A percentile compares a stretch with the other conserved stretches of the same genome.
phyloP scores from a whole-genome alignment of 1,140 invertebrate genomes.

The Drosophila baimaii region DNA sequence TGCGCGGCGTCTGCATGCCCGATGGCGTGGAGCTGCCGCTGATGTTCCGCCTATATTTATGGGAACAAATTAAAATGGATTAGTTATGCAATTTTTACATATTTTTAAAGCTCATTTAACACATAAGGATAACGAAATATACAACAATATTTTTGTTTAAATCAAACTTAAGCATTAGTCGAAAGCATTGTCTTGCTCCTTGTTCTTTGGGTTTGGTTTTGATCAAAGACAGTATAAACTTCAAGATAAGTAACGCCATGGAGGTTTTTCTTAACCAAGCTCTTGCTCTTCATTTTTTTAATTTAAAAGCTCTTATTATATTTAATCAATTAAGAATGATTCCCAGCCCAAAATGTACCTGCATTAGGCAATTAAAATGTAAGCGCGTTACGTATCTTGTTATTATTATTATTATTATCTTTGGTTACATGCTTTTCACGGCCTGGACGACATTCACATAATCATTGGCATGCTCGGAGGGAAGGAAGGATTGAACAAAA shows the following conservation, averaged over 20 bases:
- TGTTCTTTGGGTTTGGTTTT: neutral
- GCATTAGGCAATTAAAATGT: too few species aligned
- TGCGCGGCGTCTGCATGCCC: slow-evolving; percentile 83
- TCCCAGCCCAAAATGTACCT: too few species aligned
- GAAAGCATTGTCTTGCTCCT: slow-evolving; percentile 24
- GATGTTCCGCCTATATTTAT: slow-evolving; percentile 68
- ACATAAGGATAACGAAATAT: slow-evolving; percentile 26
- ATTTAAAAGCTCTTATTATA: too few species aligned
- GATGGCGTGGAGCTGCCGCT: slow-evolving; percentile 84
- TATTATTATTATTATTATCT: too few species aligned
- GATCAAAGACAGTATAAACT: too few species aligned
- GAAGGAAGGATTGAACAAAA: neutral
- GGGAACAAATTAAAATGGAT: neutral
- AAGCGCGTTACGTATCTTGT: too few species aligned
- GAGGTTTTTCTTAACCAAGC: too few species aligned
- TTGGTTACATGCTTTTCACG: too few species aligned
- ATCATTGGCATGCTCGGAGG: slow-evolving; percentile 45
- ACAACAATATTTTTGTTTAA: slow-evolving; percentile 10
- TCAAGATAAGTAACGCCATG: too few species aligned
- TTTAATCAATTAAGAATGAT: too few species aligned
- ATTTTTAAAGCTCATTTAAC: slow-evolving; percentile 7
- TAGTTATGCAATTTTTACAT: neutral
- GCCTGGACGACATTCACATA: slow-evolving; percentile 24
- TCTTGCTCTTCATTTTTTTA: too few species aligned
- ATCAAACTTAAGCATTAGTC: slow-evolving; percentile 42